These are phyloP conservation scores for Aptenodytes patagonicus DNA, from an alignment of 2,113 vertebrate species.

Conservation along the genomic window DNA sequence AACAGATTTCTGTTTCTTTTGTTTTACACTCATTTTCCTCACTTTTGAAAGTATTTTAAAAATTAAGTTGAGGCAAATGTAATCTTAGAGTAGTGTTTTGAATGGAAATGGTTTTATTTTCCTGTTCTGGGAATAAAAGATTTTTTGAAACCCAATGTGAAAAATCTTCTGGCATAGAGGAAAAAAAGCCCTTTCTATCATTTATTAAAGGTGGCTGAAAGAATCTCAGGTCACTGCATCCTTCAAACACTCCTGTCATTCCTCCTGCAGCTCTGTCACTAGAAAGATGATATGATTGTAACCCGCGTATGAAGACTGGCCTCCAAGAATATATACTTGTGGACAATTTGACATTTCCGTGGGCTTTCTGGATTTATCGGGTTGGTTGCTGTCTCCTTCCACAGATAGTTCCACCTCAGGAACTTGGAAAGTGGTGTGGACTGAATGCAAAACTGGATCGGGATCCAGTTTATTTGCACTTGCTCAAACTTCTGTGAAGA, in stretches of 20 bases:
- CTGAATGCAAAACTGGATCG: neutral
- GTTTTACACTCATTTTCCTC: neutral
- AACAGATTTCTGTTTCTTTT: neutral
- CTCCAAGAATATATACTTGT: neutral
- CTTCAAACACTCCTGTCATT: neutral
- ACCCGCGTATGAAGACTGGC: neutral
- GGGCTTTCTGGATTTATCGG: neutral
- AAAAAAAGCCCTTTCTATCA: neutral
- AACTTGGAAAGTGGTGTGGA: accelerated
- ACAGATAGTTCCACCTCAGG: neutral
- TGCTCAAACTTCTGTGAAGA: neutral
- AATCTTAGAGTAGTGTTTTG: neutral
- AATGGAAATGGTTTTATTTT: constrained; percentile 18
- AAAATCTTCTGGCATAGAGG: neutral
- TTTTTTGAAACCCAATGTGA: neutral
- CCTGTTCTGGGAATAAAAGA: neutral
- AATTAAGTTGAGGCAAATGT: neutral
- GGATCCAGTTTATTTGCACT: neutral
- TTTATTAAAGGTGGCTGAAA: constrained; percentile 36
- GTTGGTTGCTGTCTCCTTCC: neutral
- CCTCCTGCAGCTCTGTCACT: neutral
- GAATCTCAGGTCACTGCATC: neutral
- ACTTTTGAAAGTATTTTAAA: neutral
- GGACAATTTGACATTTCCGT: neutral
- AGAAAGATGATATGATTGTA: neutral